A percentile compares a stretch with the other conserved stretches of the same genome.
phyloP scores from a whole-genome alignment of 1,140 invertebrate genomes.

The Zaprionus tsacasi region DNA sequence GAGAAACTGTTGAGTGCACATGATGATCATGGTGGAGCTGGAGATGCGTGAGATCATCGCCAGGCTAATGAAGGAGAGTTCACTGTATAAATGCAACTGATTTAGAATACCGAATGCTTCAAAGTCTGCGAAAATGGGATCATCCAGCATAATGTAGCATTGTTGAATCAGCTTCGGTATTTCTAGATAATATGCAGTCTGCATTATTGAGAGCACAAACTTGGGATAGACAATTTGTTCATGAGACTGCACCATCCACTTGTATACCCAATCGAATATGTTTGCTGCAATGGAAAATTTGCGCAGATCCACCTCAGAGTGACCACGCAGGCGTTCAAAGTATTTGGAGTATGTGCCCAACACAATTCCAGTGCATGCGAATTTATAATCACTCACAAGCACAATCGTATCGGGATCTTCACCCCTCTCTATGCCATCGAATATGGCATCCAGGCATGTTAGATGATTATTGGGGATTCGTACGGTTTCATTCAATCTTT shows the following conservation, averaged over 20 bases:
- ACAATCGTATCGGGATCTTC: conserved; percentile 19
- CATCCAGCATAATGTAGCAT: conserved; percentile 24
- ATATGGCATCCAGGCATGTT: background rate
- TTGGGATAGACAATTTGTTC: background rate
- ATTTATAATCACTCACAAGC: background rate
- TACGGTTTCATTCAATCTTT: background rate
- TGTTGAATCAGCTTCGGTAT: conserved; percentile 16
- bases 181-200: conserved; percentile 17
- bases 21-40: background rate
- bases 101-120: conserved; percentile 20
- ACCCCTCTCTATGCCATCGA: background rate
- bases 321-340: background rate
- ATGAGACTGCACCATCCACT: conserved; percentile 12
- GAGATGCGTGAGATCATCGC: conserved; percentile 29
- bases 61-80: conserved; percentile 3
- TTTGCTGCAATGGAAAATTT: background rate
- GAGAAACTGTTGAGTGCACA: conserved; percentile 33
- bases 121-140: conserved; percentile 11
- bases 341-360: conserved; percentile 9
- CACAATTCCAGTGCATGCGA: conserved; percentile 13
- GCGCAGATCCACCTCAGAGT: conserved; percentile 8
- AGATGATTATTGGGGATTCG: background rate
- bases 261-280: conserved; percentile 22
- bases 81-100: background rate
- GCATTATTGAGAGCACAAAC: background rate